These are phyloP conservation scores for Mionectes olivaceus DNA, from an alignment of 2,797 vertebrate genomes.

Conservation along the genomic window DNA sequence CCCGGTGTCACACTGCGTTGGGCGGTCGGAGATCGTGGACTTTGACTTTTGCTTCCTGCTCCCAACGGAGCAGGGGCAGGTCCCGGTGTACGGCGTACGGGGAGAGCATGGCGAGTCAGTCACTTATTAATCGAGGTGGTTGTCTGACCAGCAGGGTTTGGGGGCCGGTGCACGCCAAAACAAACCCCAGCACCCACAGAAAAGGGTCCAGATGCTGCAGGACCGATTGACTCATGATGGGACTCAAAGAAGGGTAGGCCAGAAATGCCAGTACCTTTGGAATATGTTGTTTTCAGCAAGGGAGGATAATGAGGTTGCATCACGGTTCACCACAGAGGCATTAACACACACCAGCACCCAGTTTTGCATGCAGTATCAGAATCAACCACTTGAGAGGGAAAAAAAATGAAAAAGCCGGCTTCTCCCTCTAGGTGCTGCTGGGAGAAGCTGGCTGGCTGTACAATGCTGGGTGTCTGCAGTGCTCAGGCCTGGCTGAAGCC, in stretches of 20 bases:
- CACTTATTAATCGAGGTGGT: constrained; percentile 14
- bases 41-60: constrained; percentile 54
- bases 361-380: background rate
- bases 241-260: background rate
- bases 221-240: background rate
- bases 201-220: background rate
- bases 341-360: background rate
- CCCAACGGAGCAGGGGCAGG: background rate
- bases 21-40: background rate
- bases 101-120: background rate
- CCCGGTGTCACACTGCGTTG: background rate
- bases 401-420: background rate
- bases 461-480: background rate
- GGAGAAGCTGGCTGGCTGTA: background rate
- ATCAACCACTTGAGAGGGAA: background rate
- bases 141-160: accelerated
- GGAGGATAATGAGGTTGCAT: background rate
- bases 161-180: accelerated
- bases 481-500: background rate
- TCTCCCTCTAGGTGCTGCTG: accelerated
- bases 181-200: background rate
- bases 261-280: background rate
- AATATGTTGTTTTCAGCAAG: background rate
- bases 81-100: accelerated
- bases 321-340: accelerated